phyloP scores from a whole-genome alignment of 37 sponge, comb jelly and placozoan species.

The Amphimedon queenslandica region DNA sequence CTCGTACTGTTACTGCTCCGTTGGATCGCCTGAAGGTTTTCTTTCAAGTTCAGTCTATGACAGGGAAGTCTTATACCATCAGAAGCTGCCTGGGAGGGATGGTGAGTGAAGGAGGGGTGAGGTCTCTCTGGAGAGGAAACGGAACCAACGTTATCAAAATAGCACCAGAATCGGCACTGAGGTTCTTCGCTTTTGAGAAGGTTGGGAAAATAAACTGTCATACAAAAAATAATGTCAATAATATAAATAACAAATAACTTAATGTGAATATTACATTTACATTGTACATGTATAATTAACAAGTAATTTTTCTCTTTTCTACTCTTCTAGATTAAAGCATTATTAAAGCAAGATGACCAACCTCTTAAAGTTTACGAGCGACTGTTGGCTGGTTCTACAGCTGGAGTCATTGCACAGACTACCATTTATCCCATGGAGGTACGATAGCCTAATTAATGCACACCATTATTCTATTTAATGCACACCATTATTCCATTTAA shows the following conservation, averaged over 20 bases:
- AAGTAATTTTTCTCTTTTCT: too few relatives aligned
- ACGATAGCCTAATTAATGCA: not conserved
- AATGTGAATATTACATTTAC: too few relatives aligned
- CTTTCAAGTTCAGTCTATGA: conserved; percentile 69
- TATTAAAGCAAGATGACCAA: conserved; percentile 37
- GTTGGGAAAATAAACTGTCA: conserved; percentile 52
- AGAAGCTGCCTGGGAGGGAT: conserved; percentile 72
- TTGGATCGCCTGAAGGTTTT: conserved; percentile 94
- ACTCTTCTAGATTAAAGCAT: conserved; percentile 50
- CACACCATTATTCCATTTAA: too few relatives aligned
- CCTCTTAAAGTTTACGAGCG: conserved; percentile 60
- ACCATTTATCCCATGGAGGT: conserved; percentile 94
- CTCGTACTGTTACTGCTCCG: conserved; percentile 92
- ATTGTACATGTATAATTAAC: too few relatives aligned
- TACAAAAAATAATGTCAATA: too few relatives aligned
- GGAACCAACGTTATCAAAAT: conserved; percentile 97
- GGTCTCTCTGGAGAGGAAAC: conserved; percentile 98
- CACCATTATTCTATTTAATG: too few relatives aligned
- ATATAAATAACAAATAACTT: too few relatives aligned
- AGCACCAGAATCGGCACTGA: conserved; percentile 91
- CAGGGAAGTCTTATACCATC: conserved; percentile 51
- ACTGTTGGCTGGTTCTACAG: conserved; percentile 82
- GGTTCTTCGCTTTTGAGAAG: conserved; percentile 92
- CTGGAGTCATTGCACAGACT: conserved; percentile 88
- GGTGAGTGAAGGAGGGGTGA: conserved; percentile 84